Base-by-base conservation (phyloP, 2,797 vertebrate species). In the Ctenochaetus hawaiiensis region DNA sequence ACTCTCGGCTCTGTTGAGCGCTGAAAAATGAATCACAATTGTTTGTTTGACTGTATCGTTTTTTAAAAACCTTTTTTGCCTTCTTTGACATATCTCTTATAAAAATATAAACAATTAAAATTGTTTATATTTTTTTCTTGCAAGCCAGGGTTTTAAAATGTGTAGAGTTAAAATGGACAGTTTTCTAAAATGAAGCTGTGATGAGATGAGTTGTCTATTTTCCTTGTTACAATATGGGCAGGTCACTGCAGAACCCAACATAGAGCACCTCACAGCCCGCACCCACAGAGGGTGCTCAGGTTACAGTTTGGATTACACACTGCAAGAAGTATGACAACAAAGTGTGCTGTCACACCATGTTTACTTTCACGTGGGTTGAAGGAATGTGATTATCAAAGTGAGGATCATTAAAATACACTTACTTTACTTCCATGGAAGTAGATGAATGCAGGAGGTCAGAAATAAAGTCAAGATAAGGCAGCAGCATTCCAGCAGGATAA, bases 211-310 rank as follows among this genome's bases (percentile, higher is more conserved):
- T 12, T 22, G 9, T 3, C 2, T 0, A 23, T 51, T 22, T 47
- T 58, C 11, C 8, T 13, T 43, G 9, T 60, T 18, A 20, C 8
- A 17, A 51, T 52, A 11, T 7, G 9, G 6, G 18, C 14, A 51
- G 14, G n/a, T 44, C 13, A 43, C 16, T 48, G 8, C 37, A 14
- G 8, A 18, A 18, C 9, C 9, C 54, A 43, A 47, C 26, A 44
- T 2, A 9, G 14, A 77, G 56, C 74, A 81, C 18, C 10, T 56
- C 65, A n/a, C 48, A n/a, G 5, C 16, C 20, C 26, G 18, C n/a
- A 52, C 78, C 77, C 5, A 39, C 56, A 87, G 86, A 77, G 71
- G 82, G 83, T 8, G 72, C 81, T 54, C 23, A 5, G 39, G 20
- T 66, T 18, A 17, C 13, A 43, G 22, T 43, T 75, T 54, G 20